A percentile compares a stretch with the other conserved stretches of the same genome.
Conservation (phyloP, 1,140 invertebrate species). For the Cecropterus lyciades region DNA sequence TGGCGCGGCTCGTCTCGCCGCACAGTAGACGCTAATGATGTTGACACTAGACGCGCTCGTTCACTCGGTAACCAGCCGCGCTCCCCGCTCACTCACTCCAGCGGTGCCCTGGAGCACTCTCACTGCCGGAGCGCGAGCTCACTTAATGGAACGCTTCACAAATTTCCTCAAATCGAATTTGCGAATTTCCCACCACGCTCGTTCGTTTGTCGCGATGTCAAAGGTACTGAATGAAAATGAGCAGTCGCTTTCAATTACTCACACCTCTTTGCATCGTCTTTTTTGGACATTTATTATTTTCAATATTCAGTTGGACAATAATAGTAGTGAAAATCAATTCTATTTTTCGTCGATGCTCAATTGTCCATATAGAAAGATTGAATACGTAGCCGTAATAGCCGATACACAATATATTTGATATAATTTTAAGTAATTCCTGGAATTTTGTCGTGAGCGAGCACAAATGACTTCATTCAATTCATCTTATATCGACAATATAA, state of each 20-base stretch:
- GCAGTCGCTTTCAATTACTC: background rate
- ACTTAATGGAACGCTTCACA: conserved; percentile 41
- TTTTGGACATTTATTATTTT: too few species aligned
- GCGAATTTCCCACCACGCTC: conserved; percentile 46
- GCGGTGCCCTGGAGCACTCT: conserved; percentile 18
- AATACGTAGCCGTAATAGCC: too few species aligned
- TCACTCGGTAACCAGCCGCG: conserved; percentile 34
- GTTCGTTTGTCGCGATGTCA: conserved; percentile 11
- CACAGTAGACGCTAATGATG: conserved; percentile 72
- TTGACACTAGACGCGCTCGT: conserved; percentile 72
- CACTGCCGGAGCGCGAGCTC: conserved; percentile 12
- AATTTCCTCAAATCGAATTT: conserved; percentile 33
- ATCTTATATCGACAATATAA: conserved; percentile 18
- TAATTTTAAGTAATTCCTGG: background rate
- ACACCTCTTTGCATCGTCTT: background rate
- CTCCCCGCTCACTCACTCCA: conserved; percentile 25
- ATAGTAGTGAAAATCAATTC: too few species aligned
- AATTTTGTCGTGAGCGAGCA: background rate
- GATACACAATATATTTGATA: too few species aligned
- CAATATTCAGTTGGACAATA: too few species aligned
- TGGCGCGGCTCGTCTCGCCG: conserved; percentile 37
- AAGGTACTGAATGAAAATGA: background rate
- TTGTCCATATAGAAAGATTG: too few species aligned
- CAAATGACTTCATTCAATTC: conserved; percentile 21
- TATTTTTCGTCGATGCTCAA: too few species aligned